Evolutionary conservation across 2,797 vertebrate species (phyloP).

Genomic region (Poeciliopsis turneri): DNA sequence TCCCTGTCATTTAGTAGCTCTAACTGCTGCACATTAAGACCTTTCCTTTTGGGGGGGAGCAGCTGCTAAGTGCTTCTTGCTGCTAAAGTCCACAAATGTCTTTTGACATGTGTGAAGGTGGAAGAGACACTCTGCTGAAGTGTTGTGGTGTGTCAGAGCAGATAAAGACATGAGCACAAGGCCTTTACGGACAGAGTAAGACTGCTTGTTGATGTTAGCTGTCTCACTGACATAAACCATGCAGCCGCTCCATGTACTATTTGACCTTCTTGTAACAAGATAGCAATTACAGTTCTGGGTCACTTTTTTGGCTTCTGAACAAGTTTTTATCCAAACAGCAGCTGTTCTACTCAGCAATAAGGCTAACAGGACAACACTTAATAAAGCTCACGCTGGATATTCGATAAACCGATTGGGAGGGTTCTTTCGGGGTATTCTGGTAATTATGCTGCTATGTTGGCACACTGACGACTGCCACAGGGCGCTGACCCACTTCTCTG

Average conservation of each 20-base stretch:
- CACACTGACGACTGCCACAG: slow-evolving; percentile 25
- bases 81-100: slow-evolving; percentile 1
- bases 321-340: slow-evolving; percentile 9
- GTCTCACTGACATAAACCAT: slow-evolving; percentile 42
- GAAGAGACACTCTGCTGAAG: neutral
- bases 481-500: slow-evolving; percentile 68
- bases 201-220: slow-evolving; percentile 27
- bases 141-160: slow-evolving; percentile 7
- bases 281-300: slow-evolving; percentile 15
- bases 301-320: neutral
- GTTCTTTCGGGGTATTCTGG: slow-evolving; percentile 2
- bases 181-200: neutral
- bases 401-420: slow-evolving; percentile 4
- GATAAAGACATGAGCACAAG: slow-evolving; percentile 15
- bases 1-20: neutral
- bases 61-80: neutral
- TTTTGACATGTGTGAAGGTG: slow-evolving; percentile 12
- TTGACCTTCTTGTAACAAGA: slow-evolving; percentile 27
- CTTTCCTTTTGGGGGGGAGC: neutral
- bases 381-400: slow-evolving; percentile 29
- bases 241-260: slow-evolving; percentile 10
- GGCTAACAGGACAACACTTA: slow-evolving; percentile 26
- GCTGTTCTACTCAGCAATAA: slow-evolving; percentile 27
- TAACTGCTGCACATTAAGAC: neutral
- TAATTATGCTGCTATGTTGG: slow-evolving; percentile 24